These are phyloP conservation scores for Drosophila suzukii DNA, from an alignment of 1,140 invertebrate species.

Conservation along the genomic window DNA sequence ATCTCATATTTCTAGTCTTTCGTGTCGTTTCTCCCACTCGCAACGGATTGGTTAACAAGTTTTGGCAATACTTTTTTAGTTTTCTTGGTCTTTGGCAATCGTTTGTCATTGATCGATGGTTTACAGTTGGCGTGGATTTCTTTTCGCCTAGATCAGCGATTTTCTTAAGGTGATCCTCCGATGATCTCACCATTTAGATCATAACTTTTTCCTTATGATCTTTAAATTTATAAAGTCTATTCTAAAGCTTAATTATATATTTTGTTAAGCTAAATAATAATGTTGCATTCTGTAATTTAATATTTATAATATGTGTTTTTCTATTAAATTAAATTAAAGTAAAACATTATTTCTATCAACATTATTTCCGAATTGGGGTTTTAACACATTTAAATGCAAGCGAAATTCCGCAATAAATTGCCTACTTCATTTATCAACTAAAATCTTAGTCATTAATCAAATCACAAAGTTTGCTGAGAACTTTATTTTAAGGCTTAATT, in stretches of 20 bases:
- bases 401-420: neutral
- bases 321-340: too few species aligned
- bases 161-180: slow-evolving; percentile 16
- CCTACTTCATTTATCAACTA: slow-evolving; percentile 5
- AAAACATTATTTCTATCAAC: too few species aligned
- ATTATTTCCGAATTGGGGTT: neutral
- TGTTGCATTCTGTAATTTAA: too few species aligned
- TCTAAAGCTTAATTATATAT: neutral
- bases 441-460: slow-evolving; percentile 22
- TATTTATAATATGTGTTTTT: too few species aligned
- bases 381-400: neutral
- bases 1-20: slow-evolving; percentile 40
- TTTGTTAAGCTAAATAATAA: too few species aligned
- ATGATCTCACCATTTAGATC: slow-evolving; percentile 17
- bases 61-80: slow-evolving; percentile 21
- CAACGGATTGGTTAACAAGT: slow-evolving; percentile 34
- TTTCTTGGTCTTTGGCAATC: neutral
- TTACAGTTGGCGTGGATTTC: slow-evolving; percentile 14
- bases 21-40: slow-evolving; percentile 19
- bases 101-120: slow-evolving; percentile 43
- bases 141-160: slow-evolving; percentile 1
- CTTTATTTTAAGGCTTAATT: slow-evolving; percentile 3
- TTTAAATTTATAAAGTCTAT: neutral
- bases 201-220: neutral
- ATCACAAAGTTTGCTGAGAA: neutral